Evolutionary conservation across 2,113 vertebrate species (phyloP), one percentile per base, ranked within the genome.

Genomic region (Pterocles gutturalis): DNA sequence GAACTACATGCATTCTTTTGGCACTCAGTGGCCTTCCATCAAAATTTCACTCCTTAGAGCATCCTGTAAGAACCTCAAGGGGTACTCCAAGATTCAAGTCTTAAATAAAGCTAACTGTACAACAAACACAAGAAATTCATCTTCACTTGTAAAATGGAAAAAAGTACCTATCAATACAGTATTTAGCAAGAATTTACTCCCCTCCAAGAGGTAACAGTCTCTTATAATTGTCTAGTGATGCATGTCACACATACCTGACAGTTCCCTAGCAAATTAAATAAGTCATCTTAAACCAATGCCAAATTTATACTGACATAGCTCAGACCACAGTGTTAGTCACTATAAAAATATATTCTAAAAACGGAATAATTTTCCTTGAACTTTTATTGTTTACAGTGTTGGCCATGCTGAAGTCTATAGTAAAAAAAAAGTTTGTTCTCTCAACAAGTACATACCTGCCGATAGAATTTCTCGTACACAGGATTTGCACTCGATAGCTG

Each of bases 401-500:
- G 48, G 12, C 7, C 62, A 64, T 16, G 46, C 31, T 87, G 31
- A 72, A 53, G 13, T 53, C 21, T 25, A 33, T 0, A 62, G 60
- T 13, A 76, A 66, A 84, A 85, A 33, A 60, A 24, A 87, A 58
- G 19, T 21, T 22, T 69, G 18, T 29, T 38, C 34, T 76, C 45
- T 78, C 57, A 34, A 34, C 14, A 60, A 87, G 48, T 33, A 83
- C 99, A 96, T 98, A 99, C 99, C 99, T 99, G 99, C 83, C 98
- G 98, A 96, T 99, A 99, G 97, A 99, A 99, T 87, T 99, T 99
- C 97, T 99, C 99, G 98, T 99, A 99, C 91, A 99, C 98, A 81
- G 99, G 99, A 97, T 99, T 99, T 97, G 99, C 99, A 99, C 99
- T 99, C 55, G 99, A 99, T 85, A 99, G 98, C 99, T 99, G 98